Evolutionary conservation across 2,797 vertebrate species (phyloP).

Genomic region (Acrossocheilus fasciatus): DNA sequence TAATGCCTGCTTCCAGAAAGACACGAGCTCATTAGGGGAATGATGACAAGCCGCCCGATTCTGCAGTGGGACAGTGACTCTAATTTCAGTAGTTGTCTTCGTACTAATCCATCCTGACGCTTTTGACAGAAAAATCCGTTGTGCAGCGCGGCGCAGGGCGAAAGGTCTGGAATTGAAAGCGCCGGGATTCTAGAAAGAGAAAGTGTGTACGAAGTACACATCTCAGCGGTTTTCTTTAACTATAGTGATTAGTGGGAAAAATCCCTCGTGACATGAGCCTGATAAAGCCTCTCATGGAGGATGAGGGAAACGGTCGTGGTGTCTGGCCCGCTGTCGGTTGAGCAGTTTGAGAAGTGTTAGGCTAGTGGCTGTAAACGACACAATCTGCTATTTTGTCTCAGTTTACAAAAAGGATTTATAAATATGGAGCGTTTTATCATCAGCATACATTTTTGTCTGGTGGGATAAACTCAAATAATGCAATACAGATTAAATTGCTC

Average conservation of each 20-base stretch:
- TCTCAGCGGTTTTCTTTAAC: slow-evolving; percentile 25
- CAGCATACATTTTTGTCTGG: slow-evolving; percentile 18
- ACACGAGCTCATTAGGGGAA: slow-evolving; percentile 54
- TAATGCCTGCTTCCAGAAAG: slow-evolving; percentile 50
- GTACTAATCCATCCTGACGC: slow-evolving; percentile 52
- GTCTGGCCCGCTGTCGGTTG: neutral
- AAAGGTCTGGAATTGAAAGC: slow-evolving; percentile 38
- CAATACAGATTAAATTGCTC: slow-evolving; percentile 45
- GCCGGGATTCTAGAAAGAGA: slow-evolving; percentile 6
- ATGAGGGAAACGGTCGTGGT: slow-evolving; percentile 17
- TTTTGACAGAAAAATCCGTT: slow-evolving; percentile 55
- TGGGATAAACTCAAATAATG: slow-evolving; percentile 48
- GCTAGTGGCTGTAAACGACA: neutral
- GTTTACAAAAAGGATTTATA: slow-evolving; percentile 15
- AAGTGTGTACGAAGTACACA: neutral
- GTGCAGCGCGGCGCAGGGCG: slow-evolving; percentile 6
- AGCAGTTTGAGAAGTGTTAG: slow-evolving; percentile 26
- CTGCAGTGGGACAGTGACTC: slow-evolving; percentile 31
- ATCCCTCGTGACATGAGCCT: slow-evolving; percentile 43
- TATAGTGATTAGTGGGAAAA: slow-evolving; percentile 37
- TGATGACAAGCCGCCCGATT: slow-evolving; percentile 42
- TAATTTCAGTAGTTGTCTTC: slow-evolving; percentile 46
- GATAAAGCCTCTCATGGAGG: slow-evolving; percentile 47
- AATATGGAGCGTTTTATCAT: slow-evolving; percentile 15
- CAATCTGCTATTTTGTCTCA: neutral